Evolutionary conservation across 2,888 invertebrate genomes (phyloP).

Genomic region (Eugnorisma glareosa): DNA sequence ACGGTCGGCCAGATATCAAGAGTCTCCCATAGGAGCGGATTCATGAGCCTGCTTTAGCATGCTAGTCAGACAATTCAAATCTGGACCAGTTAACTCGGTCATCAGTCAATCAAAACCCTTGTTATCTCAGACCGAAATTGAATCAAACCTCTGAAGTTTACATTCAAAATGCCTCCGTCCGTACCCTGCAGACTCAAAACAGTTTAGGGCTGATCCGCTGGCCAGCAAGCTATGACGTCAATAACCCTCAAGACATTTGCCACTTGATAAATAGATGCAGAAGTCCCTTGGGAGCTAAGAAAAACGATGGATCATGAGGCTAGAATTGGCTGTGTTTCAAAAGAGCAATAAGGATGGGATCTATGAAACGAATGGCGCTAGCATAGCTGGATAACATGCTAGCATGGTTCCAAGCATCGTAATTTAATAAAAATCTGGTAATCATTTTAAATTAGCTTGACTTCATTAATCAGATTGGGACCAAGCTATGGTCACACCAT

Average conservation of each 20-base stretch:
- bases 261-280: conserved; percentile 24
- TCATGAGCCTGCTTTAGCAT: conserved; percentile 53
- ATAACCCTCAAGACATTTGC: conserved; percentile 21
- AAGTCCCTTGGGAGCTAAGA: neutral
- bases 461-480: neutral
- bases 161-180: conserved; percentile 25
- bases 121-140: conserved; percentile 36
- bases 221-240: conserved; percentile 59
- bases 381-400: too few relatives aligned
- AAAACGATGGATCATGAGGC: neutral
- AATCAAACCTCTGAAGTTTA: conserved; percentile 29
- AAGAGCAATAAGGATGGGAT: too few relatives aligned
- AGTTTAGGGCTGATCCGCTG: conserved; percentile 45
- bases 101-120: conserved; percentile 37
- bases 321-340: conserved; percentile 1
- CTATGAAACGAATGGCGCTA: too few relatives aligned
- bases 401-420: too few relatives aligned
- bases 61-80: conserved; percentile 1
- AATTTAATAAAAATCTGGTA: too few relatives aligned
- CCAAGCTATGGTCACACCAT: neutral
- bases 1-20: conserved; percentile 43
- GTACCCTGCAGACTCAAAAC: conserved; percentile 39
- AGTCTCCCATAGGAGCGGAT: conserved; percentile 57
- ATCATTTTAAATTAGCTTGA: neutral
- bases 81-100: conserved; percentile 9